Conservation (phyloP, 2,888 invertebrate genomes). For the Agrochola litura region DNA sequence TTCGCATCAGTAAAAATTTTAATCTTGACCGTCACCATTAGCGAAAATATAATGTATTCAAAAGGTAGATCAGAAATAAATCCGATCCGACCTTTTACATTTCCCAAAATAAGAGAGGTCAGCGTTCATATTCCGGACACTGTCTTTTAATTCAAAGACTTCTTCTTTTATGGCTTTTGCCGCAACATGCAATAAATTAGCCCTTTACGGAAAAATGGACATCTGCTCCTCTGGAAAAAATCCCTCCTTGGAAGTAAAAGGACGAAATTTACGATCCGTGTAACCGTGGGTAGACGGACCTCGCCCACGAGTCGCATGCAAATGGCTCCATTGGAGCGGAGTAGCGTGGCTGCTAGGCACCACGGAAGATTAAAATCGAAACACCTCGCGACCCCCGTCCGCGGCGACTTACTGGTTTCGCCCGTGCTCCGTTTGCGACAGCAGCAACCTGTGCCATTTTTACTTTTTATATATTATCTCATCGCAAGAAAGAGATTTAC, state of each 20-base stretch:
- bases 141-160: slow-evolving; percentile 84
- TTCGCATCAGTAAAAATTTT: slow-evolving; percentile 16
- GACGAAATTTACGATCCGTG: slow-evolving; percentile 89
- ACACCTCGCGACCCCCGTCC: slow-evolving; percentile 76
- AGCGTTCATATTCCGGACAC: slow-evolving; percentile 79
- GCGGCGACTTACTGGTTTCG: slow-evolving; percentile 7
- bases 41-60: slow-evolving; percentile 42
- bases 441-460: slow-evolving; percentile 20
- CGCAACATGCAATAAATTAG: slow-evolving; percentile 88
- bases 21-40: slow-evolving; percentile 20
- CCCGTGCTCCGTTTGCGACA: slow-evolving; percentile 19
- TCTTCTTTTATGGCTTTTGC: slow-evolving; percentile 82
- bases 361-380: slow-evolving; percentile 82
- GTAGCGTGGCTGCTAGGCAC: slow-evolving; percentile 77
- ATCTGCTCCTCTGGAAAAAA: slow-evolving; percentile 87
- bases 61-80: slow-evolving; percentile 63
- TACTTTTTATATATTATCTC: slow-evolving; percentile 7
- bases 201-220: slow-evolving; percentile 87
- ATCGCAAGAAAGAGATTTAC: neutral
- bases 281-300: slow-evolving; percentile 87
- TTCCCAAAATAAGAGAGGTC: slow-evolving; percentile 74
- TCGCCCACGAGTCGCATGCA: slow-evolving; percentile 88
- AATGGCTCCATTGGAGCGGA: slow-evolving; percentile 87
- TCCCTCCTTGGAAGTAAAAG: slow-evolving; percentile 86
- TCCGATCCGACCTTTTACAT: slow-evolving; percentile 47